Conservation (phyloP, 2,113 vertebrate species). For the Tetrax tetrax region DNA sequence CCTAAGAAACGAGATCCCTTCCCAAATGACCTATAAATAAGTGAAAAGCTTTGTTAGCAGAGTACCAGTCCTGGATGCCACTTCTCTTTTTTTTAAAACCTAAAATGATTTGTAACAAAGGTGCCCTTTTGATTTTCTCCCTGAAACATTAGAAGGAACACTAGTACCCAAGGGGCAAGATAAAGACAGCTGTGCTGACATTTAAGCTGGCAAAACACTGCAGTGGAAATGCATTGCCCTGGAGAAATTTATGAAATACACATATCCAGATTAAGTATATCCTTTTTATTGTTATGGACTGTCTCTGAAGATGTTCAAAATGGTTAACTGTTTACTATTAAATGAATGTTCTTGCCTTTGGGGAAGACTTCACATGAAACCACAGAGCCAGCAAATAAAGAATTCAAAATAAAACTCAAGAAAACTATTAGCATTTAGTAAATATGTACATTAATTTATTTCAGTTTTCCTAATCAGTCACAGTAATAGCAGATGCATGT, state of each 20-base stretch:
- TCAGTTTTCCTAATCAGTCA: background rate
- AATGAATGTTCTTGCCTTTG: background rate
- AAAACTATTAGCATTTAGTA: background rate
- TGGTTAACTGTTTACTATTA: slow-evolving; percentile 34
- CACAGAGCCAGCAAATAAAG: background rate
- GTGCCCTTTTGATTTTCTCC: slow-evolving; percentile 22
- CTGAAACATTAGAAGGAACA: slow-evolving; percentile 11
- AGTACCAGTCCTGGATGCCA: background rate
- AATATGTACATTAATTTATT: background rate
- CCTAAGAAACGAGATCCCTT: background rate
- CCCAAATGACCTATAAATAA: background rate
- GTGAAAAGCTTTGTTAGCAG: background rate
- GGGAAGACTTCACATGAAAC: background rate
- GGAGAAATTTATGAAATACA: slow-evolving; percentile 23
- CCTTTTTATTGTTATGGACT: slow-evolving; percentile 33
- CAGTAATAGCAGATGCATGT: background rate
- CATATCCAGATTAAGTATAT: slow-evolving; percentile 9
- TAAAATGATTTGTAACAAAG: background rate
- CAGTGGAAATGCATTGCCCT: slow-evolving; percentile 26
- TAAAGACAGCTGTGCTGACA: slow-evolving; percentile 46
- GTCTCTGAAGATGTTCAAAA: slow-evolving; percentile 31
- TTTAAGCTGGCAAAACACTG: slow-evolving; percentile 26
- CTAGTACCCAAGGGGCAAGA: background rate
- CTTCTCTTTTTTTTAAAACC: slow-evolving; percentile 28
- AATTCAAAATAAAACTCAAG: background rate